Evolutionary conservation across 1,140 invertebrate genomes (phyloP).

Genomic region (Zaprionus capensis): DNA sequence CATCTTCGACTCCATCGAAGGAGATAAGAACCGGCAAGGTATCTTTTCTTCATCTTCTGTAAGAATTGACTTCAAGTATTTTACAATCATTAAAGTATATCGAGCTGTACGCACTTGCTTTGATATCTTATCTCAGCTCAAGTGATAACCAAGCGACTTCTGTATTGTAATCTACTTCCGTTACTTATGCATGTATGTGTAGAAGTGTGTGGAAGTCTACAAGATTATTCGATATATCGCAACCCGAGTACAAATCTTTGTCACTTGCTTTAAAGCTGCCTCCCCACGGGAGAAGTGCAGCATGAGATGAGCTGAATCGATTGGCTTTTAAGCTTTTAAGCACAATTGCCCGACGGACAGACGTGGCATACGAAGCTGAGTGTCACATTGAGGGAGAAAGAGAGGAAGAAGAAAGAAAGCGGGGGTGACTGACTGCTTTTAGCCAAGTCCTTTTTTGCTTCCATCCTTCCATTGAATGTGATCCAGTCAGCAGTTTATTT

Average conservation of each 20-base stretch:
- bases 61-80: too few relatives aligned
- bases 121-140: too few relatives aligned
- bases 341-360: slow-evolving; percentile 18
- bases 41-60: too few relatives aligned
- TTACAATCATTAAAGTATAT: too few relatives aligned
- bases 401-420: slow-evolving; percentile 5
- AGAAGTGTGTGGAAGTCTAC: too few relatives aligned
- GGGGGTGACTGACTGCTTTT: slow-evolving; percentile 26
- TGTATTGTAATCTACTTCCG: too few relatives aligned
- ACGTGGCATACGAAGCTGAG: not conserved
- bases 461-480: not conserved
- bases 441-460: slow-evolving; percentile 16
- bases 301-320: slow-evolving; percentile 27
- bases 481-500: slow-evolving; percentile 38
- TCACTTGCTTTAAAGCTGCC: slow-evolving; percentile 19
- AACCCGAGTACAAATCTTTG: slow-evolving; percentile 15
- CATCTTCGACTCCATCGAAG: too few relatives aligned
- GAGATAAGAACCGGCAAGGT: too few relatives aligned
- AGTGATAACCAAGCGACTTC: too few relatives aligned
- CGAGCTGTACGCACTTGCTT: too few relatives aligned
- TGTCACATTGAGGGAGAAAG: not conserved
- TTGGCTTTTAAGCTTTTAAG: slow-evolving; percentile 44
- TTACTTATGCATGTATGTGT: too few relatives aligned
- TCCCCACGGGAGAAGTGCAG: slow-evolving; percentile 29
- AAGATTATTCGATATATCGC: not conserved